Evolutionary conservation across 2,797 vertebrate species (phyloP).

Genomic region (Peromyscus attwateri): DNA sequence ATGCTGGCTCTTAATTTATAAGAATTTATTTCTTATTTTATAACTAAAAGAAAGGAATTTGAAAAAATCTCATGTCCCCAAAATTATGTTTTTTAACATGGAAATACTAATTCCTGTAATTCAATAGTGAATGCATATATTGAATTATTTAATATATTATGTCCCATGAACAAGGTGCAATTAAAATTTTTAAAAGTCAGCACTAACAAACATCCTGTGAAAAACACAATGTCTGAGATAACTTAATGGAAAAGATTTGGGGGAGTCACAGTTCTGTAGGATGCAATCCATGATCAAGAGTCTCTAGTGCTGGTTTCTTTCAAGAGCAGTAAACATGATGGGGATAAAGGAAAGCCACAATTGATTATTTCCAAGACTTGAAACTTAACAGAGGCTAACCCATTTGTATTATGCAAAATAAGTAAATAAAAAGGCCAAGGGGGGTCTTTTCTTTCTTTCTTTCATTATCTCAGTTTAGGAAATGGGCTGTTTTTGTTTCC

Average conservation of each 20-base stretch:
- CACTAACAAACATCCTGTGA: not conserved
- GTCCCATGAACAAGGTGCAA: not conserved
- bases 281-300: not conserved
- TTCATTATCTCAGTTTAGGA: not conserved
- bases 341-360: not conserved
- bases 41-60: not conserved
- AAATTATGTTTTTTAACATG: not conserved
- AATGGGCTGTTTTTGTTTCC: not conserved
- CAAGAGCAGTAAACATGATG: not conserved
- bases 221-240: not conserved
- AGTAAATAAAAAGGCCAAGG: not conserved
- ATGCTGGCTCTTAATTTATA: not conserved
- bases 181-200: not conserved
- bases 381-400: not conserved
- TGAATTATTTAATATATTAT: not conserved
- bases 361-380: not conserved
- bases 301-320: not conserved
- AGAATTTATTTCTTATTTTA: not conserved
- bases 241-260: not conserved
- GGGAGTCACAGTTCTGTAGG: not conserved
- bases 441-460: not conserved
- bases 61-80: not conserved
- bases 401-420: not conserved
- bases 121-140: not conserved
- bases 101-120: not conserved